Percentiles rank a stretch among this genome's conserved stretches.
These are phyloP conservation scores for Pseudorhombus dupliciocellatus DNA, from an alignment of 2,113 vertebrate species.

Conservation along the genomic window DNA sequence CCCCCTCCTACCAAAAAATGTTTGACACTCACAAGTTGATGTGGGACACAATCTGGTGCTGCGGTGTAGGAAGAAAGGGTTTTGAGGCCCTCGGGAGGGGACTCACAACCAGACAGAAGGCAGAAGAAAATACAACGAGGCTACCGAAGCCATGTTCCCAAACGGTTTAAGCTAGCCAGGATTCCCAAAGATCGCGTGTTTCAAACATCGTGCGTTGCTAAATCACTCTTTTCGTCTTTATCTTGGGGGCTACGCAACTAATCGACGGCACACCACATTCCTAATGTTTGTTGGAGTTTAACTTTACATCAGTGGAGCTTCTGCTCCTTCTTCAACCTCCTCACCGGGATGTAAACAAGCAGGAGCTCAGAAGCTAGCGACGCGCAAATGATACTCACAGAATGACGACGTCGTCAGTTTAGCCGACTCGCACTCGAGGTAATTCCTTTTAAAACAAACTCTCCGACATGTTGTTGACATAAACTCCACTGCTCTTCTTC, in stretches of 20 bases:
- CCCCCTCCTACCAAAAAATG: too few species aligned
- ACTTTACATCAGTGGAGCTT: background rate
- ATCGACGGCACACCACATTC: background rate
- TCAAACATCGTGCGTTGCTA: background rate
- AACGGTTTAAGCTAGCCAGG: too few species aligned
- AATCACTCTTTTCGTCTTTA: background rate
- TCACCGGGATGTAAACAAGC: background rate
- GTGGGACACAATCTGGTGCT: too few species aligned
- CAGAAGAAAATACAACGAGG: too few species aligned
- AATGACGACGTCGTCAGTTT: background rate
- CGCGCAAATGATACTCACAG: background rate
- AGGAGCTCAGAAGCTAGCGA: background rate
- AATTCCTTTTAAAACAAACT: background rate
- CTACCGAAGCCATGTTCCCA: too few species aligned
- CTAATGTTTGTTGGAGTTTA: background rate
- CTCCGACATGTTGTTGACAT: background rate
- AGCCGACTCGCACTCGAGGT: background rate
- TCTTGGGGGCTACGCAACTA: background rate
- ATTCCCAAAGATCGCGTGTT: too few species aligned
- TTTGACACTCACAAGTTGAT: too few species aligned
- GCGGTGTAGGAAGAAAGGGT: too few species aligned
- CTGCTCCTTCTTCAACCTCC: background rate
- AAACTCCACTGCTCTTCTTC: background rate
- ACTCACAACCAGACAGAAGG: too few species aligned
- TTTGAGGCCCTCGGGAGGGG: too few species aligned